Percentiles rank a stretch among this genome's conserved stretches.
Conservation (phyloP, 2,888 invertebrate genomes). For the Apamea anceps region DNA sequence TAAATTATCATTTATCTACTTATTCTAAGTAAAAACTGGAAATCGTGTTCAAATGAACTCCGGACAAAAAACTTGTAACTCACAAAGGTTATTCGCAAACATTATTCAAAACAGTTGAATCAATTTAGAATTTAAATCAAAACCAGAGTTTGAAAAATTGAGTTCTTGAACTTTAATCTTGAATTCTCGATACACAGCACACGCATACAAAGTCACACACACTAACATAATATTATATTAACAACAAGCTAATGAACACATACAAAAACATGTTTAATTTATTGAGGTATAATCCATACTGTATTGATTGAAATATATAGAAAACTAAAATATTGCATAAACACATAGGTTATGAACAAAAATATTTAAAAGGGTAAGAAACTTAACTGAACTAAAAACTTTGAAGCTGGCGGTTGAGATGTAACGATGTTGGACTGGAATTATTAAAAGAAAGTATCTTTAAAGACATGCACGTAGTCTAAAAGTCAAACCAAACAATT, state of each 20-base stretch:
- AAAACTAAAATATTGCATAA: neutral
- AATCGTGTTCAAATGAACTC: slow-evolving; percentile 14
- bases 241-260: slow-evolving; percentile 65
- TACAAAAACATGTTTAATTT: slow-evolving; percentile 40
- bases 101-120: slow-evolving; percentile 14
- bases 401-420: neutral
- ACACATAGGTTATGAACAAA: neutral
- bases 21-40: slow-evolving; percentile 51
- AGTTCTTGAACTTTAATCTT: slow-evolving; percentile 29
- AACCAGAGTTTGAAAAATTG: slow-evolving; percentile 2
- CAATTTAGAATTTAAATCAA: slow-evolving; percentile 11
- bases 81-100: neutral
- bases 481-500: neutral
- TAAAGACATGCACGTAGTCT: neutral
- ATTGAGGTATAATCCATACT: slow-evolving; percentile 54
- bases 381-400: neutral
- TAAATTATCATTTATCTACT: slow-evolving; percentile 51
- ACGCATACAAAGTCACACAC: slow-evolving; percentile 37
- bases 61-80: neutral
- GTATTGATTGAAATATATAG: slow-evolving; percentile 26
- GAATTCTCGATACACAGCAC: slow-evolving; percentile 12
- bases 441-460: neutral
- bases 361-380: neutral
- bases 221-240: slow-evolving; percentile 43
- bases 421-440: neutral